Evolutionary conservation across 2,113 vertebrate species (phyloP).

Genomic region (Miniopterus natalensis): DNA sequence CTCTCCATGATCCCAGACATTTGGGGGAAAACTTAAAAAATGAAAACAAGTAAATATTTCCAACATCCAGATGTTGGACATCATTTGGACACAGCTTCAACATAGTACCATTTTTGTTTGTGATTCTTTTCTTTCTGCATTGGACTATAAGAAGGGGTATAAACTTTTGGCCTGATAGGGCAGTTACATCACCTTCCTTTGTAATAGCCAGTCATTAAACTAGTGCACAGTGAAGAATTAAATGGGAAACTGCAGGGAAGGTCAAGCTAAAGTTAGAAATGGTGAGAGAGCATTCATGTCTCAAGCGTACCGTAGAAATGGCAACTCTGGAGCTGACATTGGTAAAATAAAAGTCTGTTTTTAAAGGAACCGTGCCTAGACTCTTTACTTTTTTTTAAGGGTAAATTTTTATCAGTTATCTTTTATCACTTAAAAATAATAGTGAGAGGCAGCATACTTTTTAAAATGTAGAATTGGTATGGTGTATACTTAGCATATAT

Average conservation of each 20-base stretch:
- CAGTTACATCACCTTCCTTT: slow-evolving; percentile 60
- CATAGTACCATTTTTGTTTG: background rate
- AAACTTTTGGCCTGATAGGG: slow-evolving; percentile 63
- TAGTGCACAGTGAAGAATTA: slow-evolving; percentile 64
- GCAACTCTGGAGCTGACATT: background rate
- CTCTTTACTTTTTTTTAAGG: background rate
- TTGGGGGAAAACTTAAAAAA: background rate
- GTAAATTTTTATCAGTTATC: background rate
- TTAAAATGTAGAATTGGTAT: background rate
- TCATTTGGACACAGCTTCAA: slow-evolving; percentile 18
- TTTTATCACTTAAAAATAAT: slow-evolving; percentile 44
- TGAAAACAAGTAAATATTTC: background rate
- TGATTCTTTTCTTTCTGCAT: background rate
- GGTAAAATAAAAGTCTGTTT: background rate
- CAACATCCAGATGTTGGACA: background rate
- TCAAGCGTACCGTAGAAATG: slow-evolving; percentile 57
- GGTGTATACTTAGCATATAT: background rate
- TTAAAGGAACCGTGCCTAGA: background rate
- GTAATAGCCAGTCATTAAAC: slow-evolving; percentile 67
- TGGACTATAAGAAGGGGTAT: slow-evolving; percentile 51
- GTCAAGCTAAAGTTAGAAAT: slow-evolving; percentile 76
- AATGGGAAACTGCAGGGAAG: slow-evolving; percentile 71
- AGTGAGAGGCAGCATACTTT: background rate
- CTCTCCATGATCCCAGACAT: background rate
- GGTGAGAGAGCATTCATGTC: slow-evolving; percentile 53